phyloP scores from a whole-genome alignment of 2,888 invertebrate genomes.

The Lasioglossum morio region DNA sequence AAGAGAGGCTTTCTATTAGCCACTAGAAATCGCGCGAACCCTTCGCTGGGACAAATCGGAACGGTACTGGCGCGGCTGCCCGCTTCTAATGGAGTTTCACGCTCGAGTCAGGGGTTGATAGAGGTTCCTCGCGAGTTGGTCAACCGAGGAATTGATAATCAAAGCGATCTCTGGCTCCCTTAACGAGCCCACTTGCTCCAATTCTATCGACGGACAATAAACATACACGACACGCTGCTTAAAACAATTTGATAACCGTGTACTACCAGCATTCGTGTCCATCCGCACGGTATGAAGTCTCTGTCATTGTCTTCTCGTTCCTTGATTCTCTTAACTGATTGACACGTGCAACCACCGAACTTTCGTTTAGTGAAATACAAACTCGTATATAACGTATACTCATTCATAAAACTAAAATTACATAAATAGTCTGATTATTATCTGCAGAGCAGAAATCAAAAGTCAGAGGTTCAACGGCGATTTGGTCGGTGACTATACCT shows the following conservation, averaged over 20 bases:
- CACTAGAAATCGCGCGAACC: slow-evolving; percentile 69
- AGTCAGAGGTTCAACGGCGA: too few species aligned
- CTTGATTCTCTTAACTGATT: too few species aligned
- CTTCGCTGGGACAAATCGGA: slow-evolving; percentile 63
- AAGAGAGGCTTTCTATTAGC: slow-evolving; percentile 71
- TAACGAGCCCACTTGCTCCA: slow-evolving; percentile 22
- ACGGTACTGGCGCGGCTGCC: slow-evolving; percentile 48
- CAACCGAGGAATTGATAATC: slow-evolving; percentile 76
- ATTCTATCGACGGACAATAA: slow-evolving; percentile 9
- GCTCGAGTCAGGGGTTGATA: slow-evolving; percentile 52
- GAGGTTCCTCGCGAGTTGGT: slow-evolving; percentile 55
- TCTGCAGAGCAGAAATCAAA: too few species aligned
- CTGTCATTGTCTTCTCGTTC: background rate
- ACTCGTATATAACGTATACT: too few species aligned
- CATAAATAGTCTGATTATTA: too few species aligned
- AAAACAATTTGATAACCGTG: background rate
- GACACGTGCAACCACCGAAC: background rate
- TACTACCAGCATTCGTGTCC: background rate
- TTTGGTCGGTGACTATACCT: too few species aligned
- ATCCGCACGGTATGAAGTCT: background rate
- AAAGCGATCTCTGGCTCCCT: slow-evolving; percentile 52
- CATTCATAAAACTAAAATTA: too few species aligned
- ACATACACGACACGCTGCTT: background rate
- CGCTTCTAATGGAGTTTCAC: slow-evolving; percentile 73
- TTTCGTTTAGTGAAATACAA: background rate